phyloP scores from a whole-genome alignment of 2,888 invertebrate species.

The Selenia dentaria region DNA sequence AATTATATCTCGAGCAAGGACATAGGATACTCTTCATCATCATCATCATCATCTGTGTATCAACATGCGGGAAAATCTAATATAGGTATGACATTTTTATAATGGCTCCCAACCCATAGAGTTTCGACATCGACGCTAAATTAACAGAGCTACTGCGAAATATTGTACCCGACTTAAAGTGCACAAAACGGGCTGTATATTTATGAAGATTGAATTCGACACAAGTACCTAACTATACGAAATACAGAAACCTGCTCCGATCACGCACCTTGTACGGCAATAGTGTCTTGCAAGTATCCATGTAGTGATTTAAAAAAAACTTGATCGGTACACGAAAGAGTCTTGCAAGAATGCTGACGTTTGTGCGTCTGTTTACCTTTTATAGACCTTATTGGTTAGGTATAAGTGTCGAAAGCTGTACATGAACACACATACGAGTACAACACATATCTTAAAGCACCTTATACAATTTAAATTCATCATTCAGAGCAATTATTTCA shows the following conservation, averaged over 20 bases:
- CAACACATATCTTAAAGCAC: too few relatives aligned
- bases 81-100: conserved; percentile 30
- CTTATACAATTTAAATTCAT: conserved; percentile 42
- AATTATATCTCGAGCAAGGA: too few relatives aligned
- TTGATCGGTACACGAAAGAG: conserved; percentile 72
- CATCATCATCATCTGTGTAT: too few relatives aligned
- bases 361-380: conserved; percentile 69
- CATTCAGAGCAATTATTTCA: conserved; percentile 47
- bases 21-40: too few relatives aligned
- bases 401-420: conserved; percentile 64
- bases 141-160: conserved; percentile 40
- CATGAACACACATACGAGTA: not conserved
- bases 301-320: conserved; percentile 63
- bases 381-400: conserved; percentile 54
- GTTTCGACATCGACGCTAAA: conserved; percentile 36
- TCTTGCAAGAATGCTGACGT: conserved; percentile 63
- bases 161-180: conserved; percentile 49
- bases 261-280: conserved; percentile 61
- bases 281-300: conserved; percentile 68
- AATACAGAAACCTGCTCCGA: conserved; percentile 66
- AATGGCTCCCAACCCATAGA: conserved; percentile 26
- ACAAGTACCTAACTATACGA: conserved; percentile 46
- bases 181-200: conserved; percentile 61
- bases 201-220: conserved; percentile 72
- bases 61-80: too few relatives aligned